phyloP scores from a whole-genome alignment of 2,113 vertebrate species.

The Bubo blakistoni region DNA sequence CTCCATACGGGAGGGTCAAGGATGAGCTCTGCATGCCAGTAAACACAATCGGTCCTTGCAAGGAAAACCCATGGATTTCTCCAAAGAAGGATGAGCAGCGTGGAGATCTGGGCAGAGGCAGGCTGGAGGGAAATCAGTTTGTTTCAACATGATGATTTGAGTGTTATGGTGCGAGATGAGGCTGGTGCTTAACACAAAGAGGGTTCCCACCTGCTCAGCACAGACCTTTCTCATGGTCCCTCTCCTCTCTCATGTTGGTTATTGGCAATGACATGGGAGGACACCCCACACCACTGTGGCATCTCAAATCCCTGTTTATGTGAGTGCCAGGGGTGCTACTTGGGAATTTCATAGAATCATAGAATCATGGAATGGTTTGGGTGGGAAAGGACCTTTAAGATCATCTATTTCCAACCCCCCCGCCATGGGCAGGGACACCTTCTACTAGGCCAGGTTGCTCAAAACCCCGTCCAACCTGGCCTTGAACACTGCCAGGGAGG shows the following conservation, averaged over 20 bases:
- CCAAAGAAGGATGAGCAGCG: rapidly evolving
- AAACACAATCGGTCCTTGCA: not conserved
- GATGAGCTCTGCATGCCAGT: not conserved
- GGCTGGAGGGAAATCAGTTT: not conserved
- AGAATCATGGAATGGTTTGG: too few relatives aligned
- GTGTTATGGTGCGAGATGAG: rapidly evolving
- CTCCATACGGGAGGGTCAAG: rapidly evolving
- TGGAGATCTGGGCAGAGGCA: not conserved
- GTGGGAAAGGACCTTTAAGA: too few relatives aligned
- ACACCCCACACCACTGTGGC: rapidly evolving
- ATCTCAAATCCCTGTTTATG: not conserved
- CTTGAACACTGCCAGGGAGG: too few relatives aligned
- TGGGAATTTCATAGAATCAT: not conserved
- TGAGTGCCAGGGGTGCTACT: not conserved
- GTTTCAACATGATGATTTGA: not conserved
- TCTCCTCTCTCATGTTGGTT: not conserved
- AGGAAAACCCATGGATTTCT: not conserved
- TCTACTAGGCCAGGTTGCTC: too few relatives aligned
- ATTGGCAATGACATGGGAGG: not conserved
- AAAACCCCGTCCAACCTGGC: too few relatives aligned
- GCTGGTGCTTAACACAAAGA: not conserved
- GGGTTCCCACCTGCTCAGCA: not conserved
- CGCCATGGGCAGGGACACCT: too few relatives aligned
- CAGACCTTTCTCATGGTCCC: not conserved
- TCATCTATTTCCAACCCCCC: too few relatives aligned